Percentiles rank a stretch among this genome's conserved stretches.
phyloP scores from a whole-genome alignment of 2,888 invertebrate genomes.

The Xiphydria camelus region DNA sequence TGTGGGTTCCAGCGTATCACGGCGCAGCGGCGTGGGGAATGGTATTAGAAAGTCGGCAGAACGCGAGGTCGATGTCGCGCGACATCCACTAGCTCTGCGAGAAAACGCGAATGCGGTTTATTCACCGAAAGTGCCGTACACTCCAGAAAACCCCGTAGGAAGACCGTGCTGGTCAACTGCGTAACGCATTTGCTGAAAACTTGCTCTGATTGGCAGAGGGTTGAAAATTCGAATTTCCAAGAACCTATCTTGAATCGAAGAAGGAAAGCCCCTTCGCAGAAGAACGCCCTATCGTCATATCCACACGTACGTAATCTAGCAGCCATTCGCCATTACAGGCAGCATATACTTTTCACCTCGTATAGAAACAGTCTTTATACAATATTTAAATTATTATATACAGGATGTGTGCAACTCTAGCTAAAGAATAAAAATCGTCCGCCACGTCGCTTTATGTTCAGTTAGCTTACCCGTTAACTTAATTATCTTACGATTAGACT shows the following conservation, averaged over 20 bases:
- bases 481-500: constrained; percentile 22
- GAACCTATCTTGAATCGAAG: constrained; percentile 17
- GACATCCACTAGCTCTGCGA: constrained; percentile 23
- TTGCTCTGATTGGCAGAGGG: constrained; percentile 20
- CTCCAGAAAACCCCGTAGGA: constrained; percentile 21
- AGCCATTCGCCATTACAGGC: constrained; percentile 14
- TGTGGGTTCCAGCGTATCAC: too few relatives aligned
- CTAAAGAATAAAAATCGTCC: constrained; percentile 43
- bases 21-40: too few relatives aligned
- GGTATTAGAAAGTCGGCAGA: constrained; percentile 3
- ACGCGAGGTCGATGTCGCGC: constrained; percentile 9
- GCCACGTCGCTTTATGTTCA: constrained; percentile 14
- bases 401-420: constrained; percentile 44
- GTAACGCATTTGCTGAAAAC: constrained; percentile 7
- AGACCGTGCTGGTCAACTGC: constrained; percentile 7
- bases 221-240: constrained; percentile 18
- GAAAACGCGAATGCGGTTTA: constrained; percentile 21
- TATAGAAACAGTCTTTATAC: constrained; percentile 55
- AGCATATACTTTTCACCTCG: constrained; percentile 16
- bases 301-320: constrained; percentile 4
- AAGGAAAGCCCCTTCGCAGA: constrained; percentile 13
- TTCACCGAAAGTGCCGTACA: constrained; percentile 33
- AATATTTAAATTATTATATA: constrained; percentile 55
- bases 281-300: constrained; percentile 5
- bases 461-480: constrained; percentile 20